Evolutionary conservation across 2,888 invertebrate genomes (phyloP).

Genomic region (Melolontha melolontha): DNA sequence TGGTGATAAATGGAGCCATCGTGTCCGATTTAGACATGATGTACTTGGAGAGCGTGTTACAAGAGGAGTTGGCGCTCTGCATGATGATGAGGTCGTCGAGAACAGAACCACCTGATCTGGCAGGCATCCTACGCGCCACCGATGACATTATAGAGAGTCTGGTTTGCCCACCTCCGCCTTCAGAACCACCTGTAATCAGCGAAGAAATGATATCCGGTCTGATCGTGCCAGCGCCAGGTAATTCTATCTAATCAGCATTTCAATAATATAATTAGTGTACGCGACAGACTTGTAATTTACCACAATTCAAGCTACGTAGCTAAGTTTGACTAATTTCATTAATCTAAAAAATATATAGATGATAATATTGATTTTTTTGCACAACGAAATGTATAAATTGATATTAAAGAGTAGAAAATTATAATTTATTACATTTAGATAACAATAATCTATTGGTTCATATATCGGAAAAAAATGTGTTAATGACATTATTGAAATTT

Average conservation of each 20-base stretch:
- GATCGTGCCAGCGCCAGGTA: conserved; percentile 94
- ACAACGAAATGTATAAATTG: too few relatives aligned
- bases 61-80: conserved; percentile 92
- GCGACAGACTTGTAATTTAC: neutral
- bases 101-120: conserved; percentile 82
- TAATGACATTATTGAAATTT: too few relatives aligned
- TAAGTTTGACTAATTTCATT: too few relatives aligned
- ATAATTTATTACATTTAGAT: too few relatives aligned
- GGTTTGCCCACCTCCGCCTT: conserved; percentile 96
- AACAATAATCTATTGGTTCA: too few relatives aligned
- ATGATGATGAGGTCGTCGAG: conserved; percentile 96
- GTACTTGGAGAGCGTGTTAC: conserved; percentile 96
- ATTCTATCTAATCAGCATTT: conserved; percentile 3
- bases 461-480: too few relatives aligned
- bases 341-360: too few relatives aligned
- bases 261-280: neutral
- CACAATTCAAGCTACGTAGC: too few relatives aligned
- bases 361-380: too few relatives aligned
- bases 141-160: conserved; percentile 95
- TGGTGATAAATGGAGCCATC: conserved; percentile 98
- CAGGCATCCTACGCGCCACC: conserved; percentile 81
- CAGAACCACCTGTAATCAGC: conserved; percentile 91
- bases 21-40: conserved; percentile 99
- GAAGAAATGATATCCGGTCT: conserved; percentile 97
- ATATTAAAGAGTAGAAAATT: too few relatives aligned